Evolutionary conservation across 2,888 invertebrate genomes (phyloP).

Genomic region (Fragum fragum): DNA sequence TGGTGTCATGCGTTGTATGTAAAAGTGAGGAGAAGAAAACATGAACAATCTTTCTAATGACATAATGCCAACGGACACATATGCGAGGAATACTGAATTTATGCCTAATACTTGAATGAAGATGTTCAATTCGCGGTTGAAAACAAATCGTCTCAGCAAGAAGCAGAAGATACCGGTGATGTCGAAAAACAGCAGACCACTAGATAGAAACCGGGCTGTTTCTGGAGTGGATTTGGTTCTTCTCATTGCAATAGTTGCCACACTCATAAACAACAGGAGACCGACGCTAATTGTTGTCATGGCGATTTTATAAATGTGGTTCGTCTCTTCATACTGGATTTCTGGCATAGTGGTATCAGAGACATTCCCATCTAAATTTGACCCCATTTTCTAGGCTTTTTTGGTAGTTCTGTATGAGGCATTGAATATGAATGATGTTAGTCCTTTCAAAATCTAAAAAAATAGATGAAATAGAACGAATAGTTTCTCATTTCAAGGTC

Average conservation of each 20-base stretch:
- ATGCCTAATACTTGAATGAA: constrained; percentile 34
- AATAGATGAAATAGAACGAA: too few species aligned
- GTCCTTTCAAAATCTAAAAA: too few species aligned
- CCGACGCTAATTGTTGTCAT: background rate
- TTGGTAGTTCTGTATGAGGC: too few species aligned
- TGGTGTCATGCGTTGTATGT: constrained; percentile 17
- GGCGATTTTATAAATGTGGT: background rate
- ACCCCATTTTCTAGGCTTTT: too few species aligned
- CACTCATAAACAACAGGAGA: background rate
- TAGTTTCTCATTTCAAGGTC: too few species aligned
- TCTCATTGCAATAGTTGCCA: background rate
- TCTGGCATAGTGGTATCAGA: too few species aligned
- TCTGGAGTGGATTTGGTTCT: constrained; percentile 14
- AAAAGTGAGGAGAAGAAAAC: constrained; percentile 39
- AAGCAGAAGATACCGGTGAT: constrained; percentile 27
- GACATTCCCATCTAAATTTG: background rate
- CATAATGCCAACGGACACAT: constrained; percentile 40
- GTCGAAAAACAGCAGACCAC: constrained; percentile 37
- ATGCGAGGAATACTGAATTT: constrained; percentile 28
- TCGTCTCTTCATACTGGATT: too few species aligned
- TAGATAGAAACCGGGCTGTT: constrained; percentile 36
- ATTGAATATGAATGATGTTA: too few species aligned
- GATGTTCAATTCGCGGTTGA: constrained; percentile 23
- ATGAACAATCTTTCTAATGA: constrained; percentile 43
- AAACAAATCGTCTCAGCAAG: constrained; percentile 35